Evolutionary conservation across 2,797 vertebrate species (phyloP).

Genomic region (Pagetopsis macropterus): DNA sequence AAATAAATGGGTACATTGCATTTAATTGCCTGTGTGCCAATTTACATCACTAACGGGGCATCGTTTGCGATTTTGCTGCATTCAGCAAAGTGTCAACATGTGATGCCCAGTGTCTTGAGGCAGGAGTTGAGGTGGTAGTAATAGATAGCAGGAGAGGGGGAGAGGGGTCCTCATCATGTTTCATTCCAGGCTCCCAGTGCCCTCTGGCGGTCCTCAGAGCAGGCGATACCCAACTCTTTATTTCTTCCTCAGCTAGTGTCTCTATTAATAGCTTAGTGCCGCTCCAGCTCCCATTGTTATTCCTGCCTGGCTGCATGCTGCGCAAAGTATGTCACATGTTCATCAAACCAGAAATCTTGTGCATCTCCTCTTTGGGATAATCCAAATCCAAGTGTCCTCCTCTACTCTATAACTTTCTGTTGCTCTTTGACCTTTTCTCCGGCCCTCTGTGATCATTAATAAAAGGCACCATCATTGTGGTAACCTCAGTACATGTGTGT

Average conservation of each 20-base stretch:
- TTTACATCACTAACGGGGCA: slow-evolving; percentile 10
- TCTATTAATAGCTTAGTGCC: slow-evolving; percentile 80
- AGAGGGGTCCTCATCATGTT: slow-evolving; percentile 31
- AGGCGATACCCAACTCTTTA: slow-evolving; percentile 39
- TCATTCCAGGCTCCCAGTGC: slow-evolving; percentile 58
- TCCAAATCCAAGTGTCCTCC: slow-evolving; percentile 31
- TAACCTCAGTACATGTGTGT: slow-evolving; percentile 3
- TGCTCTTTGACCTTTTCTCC: slow-evolving; percentile 24
- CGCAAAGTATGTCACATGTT: slow-evolving; percentile 62
- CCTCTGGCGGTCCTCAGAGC: slow-evolving; percentile 65
- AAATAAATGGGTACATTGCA: background rate
- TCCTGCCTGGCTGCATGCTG: slow-evolving; percentile 70
- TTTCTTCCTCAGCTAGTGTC: slow-evolving; percentile 56
- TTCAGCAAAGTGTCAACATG: slow-evolving; percentile 42
- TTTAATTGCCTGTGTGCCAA: background rate
- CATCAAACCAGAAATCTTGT: slow-evolving; percentile 77
- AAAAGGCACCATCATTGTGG: background rate
- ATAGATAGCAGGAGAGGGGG: background rate
- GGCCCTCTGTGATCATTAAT: background rate
- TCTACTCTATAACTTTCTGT: background rate
- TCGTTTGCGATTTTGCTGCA: slow-evolving; percentile 9
- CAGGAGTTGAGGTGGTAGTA: slow-evolving; percentile 28
- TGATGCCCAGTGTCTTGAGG: slow-evolving; percentile 41
- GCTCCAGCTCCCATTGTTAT: slow-evolving; percentile 76
- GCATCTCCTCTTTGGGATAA: slow-evolving; percentile 51